Evolutionary conservation across 2,113 vertebrate species (phyloP).

Genomic region (Burhinus oedicnemus): DNA sequence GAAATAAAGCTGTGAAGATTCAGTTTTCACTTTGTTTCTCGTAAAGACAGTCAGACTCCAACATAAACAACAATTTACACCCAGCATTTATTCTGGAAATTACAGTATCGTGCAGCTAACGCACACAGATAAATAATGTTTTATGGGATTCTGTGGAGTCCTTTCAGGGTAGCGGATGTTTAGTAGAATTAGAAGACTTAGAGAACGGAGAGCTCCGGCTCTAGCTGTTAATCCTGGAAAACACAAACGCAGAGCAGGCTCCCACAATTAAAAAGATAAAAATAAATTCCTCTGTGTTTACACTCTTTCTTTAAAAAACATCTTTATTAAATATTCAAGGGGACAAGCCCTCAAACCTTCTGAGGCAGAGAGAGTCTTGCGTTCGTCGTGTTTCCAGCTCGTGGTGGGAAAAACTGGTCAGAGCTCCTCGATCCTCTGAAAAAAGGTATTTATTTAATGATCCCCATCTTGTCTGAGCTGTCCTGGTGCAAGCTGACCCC

Average conservation of each 20-base stretch:
- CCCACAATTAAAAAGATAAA: constrained; percentile 29
- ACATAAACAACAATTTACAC: constrained; percentile 84
- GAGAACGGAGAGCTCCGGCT: constrained; percentile 65
- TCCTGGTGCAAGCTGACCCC: not conserved
- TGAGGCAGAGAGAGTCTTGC: too few species aligned
- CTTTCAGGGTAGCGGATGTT: constrained; percentile 78
- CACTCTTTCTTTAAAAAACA: not conserved
- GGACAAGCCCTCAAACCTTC: not conserved
- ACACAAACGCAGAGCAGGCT: constrained; percentile 45
- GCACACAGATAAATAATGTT: constrained; percentile 82
- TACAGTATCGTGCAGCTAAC: constrained; percentile 81
- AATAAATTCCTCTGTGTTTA: not conserved
- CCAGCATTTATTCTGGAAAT: constrained; percentile 84
- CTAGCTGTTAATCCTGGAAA: constrained; percentile 74
- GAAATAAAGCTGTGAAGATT: constrained; percentile 77
- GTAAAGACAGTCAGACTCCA: constrained; percentile 82
- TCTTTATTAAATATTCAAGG: not conserved
- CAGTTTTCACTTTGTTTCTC: constrained; percentile 82
- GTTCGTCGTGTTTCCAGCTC: rapidly evolving
- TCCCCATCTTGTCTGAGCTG: not conserved
- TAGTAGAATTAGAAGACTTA: constrained; percentile 73
- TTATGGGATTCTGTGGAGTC: constrained; percentile 81
- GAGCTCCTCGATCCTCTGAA: not conserved
- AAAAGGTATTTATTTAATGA: not conserved
- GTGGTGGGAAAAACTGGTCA: not conserved